Conservation (phyloP, 2,113 vertebrate species). For the Falcunculus frontatus region DNA sequence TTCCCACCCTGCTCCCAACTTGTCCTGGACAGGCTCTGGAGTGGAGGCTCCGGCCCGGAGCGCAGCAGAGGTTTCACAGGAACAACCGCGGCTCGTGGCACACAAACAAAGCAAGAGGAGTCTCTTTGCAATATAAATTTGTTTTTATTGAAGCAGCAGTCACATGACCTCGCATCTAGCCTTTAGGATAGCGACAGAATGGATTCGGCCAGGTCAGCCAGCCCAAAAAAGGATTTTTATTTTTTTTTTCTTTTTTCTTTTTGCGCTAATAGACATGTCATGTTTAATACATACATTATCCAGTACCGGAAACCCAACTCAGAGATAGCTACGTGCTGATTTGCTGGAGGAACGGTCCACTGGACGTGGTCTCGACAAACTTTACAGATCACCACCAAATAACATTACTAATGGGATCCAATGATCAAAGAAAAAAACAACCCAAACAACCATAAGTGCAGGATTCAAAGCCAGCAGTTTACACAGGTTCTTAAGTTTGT, state of each 20-base stretch:
- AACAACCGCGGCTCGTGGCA: neutral
- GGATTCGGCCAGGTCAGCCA: conserved; percentile 66
- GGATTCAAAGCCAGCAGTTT: conserved; percentile 69
- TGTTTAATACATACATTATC: conserved; percentile 78
- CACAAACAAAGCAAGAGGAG: conserved; percentile 47
- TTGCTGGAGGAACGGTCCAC: conserved; percentile 71
- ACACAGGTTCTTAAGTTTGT: conserved; percentile 38
- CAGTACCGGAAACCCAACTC: conserved; percentile 72
- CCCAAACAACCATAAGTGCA: conserved; percentile 63
- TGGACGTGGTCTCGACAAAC: conserved; percentile 59
- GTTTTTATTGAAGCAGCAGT: conserved; percentile 83
- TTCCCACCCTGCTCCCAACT: neutral
- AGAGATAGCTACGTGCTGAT: conserved; percentile 70
- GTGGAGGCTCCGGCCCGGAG: fast-evolving
- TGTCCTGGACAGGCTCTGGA: fast-evolving
- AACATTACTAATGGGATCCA: conserved; percentile 69
- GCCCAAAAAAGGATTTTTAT: conserved; percentile 57
- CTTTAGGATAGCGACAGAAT: conserved; percentile 73
- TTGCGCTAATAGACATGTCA: conserved; percentile 75
- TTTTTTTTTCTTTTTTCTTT: conserved; percentile 51
- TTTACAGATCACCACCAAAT: conserved; percentile 72
- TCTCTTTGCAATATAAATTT: conserved; percentile 76
- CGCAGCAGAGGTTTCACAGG: neutral
- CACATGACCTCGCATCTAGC: conserved; percentile 77
- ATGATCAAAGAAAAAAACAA: conserved; percentile 17